Conservation (phyloP, 2,888 invertebrate species). For the Cantharis lateralis region DNA sequence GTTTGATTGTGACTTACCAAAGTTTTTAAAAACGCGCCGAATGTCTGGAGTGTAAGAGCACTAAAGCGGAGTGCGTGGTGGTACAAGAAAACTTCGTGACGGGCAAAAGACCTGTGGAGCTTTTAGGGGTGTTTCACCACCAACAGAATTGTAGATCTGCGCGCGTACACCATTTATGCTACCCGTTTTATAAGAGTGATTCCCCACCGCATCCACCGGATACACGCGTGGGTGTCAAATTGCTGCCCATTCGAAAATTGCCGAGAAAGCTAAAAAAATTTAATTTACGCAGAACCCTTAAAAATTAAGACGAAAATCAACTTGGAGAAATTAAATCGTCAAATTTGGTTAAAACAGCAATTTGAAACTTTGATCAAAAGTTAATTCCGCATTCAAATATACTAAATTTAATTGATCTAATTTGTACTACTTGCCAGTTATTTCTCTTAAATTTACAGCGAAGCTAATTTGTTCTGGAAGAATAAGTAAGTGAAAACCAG, state of each 20-base stretch:
- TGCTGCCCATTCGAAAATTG: slow-evolving; percentile 7
- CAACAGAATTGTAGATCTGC: slow-evolving; percentile 33
- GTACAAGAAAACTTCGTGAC: slow-evolving; percentile 15
- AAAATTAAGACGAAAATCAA: not conserved
- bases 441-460: not conserved
- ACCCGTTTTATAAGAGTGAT: slow-evolving; percentile 35
- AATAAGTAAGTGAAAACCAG: not conserved
- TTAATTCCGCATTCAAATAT: not conserved
- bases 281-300: not conserved
- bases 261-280: not conserved
- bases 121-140: slow-evolving; percentile 32
- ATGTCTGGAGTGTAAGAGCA: not conserved
- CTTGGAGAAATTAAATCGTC: not conserved
- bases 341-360: not conserved
- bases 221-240: slow-evolving; percentile 31
- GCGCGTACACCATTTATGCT: slow-evolving; percentile 35
- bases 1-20: slow-evolving; percentile 3
- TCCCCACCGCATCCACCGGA: slow-evolving; percentile 32
- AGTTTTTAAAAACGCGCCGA: not conserved
- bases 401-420: not conserved
- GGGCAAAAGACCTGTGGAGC: slow-evolving; percentile 33
- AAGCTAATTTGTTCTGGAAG: not conserved
- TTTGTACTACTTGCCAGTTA: not conserved
- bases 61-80: not conserved
- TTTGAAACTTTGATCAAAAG: not conserved